phyloP scores from a whole-genome alignment of 2,113 vertebrate genomes.

The Peromyscus leucopus region DNA sequence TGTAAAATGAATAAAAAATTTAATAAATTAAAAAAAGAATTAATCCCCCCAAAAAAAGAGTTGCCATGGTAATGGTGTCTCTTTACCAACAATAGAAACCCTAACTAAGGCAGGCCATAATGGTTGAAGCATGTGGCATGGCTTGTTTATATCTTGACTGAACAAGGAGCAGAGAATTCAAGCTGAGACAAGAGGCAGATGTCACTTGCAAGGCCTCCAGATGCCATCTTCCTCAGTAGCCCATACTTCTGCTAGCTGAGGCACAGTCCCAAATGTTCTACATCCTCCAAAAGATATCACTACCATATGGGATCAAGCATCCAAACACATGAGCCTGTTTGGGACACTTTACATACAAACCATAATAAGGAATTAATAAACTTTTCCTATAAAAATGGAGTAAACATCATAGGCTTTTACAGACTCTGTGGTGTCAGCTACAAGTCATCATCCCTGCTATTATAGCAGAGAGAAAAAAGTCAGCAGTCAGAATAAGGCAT shows the following conservation, averaged over 20 bases:
- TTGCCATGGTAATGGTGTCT: not conserved
- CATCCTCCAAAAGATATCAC: not conserved
- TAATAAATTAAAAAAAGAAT: too few species aligned
- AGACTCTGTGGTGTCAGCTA: not conserved
- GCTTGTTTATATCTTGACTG: not conserved
- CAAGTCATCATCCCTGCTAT: not conserved
- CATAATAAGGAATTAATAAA: not conserved
- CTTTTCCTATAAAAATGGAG: not conserved
- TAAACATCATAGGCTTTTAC: not conserved
- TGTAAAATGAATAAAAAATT: too few species aligned
- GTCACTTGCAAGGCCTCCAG: not conserved
- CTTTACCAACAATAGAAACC: not conserved
- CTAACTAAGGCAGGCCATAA: not conserved
- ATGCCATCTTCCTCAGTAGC: not conserved
- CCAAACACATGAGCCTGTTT: not conserved
- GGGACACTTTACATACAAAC: not conserved
- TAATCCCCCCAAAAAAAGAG: too few species aligned
- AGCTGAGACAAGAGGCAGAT: not conserved
- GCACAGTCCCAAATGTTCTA: not conserved
- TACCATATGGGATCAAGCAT: not conserved
- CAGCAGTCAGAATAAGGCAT: not conserved
- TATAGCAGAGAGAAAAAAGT: conserved; percentile 20
- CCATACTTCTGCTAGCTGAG: not conserved
- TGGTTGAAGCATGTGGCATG: not conserved
- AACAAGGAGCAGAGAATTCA: not conserved